Evolutionary conservation across 2,797 vertebrate genomes (phyloP).

Genomic region (Lagorchestes hirsutus): DNA sequence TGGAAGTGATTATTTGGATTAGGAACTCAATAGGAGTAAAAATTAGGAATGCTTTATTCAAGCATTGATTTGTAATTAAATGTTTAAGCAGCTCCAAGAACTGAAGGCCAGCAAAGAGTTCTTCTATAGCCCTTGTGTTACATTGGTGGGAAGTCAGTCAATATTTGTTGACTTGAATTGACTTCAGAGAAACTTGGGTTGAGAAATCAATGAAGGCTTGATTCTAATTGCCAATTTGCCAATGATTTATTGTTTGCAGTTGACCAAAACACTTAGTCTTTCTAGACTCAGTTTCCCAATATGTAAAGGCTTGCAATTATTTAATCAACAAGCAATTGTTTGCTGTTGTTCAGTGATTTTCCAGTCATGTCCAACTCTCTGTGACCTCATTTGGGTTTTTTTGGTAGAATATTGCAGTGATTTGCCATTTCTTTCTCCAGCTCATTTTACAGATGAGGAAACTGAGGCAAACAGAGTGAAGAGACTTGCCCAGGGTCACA

Average conservation of each 20-base stretch:
- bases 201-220: neutral
- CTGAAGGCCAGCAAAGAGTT: neutral
- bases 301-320: too few species aligned
- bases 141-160: neutral
- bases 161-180: neutral
- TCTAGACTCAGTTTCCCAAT: neutral
- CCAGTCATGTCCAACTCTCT: too few species aligned
- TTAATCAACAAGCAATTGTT: too few species aligned
- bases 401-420: too few species aligned
- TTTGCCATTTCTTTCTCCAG: too few species aligned
- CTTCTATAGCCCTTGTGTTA: neutral
- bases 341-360: too few species aligned
- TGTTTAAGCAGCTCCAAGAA: neutral
- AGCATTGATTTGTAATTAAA: neutral
- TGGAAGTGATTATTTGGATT: neutral
- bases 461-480: too few species aligned
- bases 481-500: too few species aligned
- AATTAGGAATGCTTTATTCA: neutral
- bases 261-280: neutral
- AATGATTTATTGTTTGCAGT: neutral
- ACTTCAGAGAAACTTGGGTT: neutral
- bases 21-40: neutral
- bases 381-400: too few species aligned
- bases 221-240: neutral
- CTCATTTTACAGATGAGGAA: too few species aligned